Conservation (phyloP, 2,113 vertebrate genomes). For the Haemorhous mexicanus region DNA sequence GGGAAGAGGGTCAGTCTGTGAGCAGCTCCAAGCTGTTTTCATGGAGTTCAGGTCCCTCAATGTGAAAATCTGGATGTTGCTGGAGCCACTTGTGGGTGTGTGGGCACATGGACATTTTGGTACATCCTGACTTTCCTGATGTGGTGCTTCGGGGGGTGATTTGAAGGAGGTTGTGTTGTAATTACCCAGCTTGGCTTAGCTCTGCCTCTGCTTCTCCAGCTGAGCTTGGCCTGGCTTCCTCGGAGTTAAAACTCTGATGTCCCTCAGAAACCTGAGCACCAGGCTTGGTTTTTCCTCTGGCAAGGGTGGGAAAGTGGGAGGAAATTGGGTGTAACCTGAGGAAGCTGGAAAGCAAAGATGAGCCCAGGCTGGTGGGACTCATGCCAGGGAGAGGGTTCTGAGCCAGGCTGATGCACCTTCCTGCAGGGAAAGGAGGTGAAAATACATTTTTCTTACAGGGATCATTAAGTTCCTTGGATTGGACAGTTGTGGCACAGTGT, state of each 20-base stretch:
- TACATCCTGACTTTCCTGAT: not conserved
- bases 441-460: not conserved
- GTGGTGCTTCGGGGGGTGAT: not conserved
- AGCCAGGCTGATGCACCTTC: not conserved
- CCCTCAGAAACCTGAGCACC: not conserved
- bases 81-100: not conserved
- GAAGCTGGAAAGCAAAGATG: not conserved
- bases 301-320: not conserved
- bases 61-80: not conserved
- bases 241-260: not conserved
- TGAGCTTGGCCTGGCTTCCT: not conserved
- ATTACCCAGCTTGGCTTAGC: not conserved
- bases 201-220: not conserved
- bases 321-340: not conserved
- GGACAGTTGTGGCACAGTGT: not conserved
- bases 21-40: not conserved
- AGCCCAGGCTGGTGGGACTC: not conserved
- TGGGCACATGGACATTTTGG: accelerated
- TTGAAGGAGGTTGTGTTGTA: not conserved
- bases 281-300: not conserved
- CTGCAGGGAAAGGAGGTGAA: not conserved
- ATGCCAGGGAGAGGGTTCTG: not conserved
- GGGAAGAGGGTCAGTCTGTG: not conserved
- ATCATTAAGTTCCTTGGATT: not conserved
- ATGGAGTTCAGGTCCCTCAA: not conserved